Conservation (phyloP, 2,113 vertebrate genomes). For the Oenanthe melanoleuca region DNA sequence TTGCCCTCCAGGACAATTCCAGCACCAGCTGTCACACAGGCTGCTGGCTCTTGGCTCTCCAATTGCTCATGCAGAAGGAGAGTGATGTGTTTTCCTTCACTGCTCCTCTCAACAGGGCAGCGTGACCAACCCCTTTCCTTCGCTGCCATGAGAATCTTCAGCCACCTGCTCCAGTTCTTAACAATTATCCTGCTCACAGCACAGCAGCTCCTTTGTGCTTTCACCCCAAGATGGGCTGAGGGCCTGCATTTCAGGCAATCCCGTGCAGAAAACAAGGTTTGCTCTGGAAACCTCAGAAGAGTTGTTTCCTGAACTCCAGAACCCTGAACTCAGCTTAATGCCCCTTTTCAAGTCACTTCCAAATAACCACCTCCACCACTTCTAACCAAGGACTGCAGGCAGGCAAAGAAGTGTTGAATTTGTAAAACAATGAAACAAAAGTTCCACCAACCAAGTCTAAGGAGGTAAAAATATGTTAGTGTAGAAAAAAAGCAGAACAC, state of each 20-base stretch:
- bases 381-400: not conserved
- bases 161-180: not conserved
- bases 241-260: not conserved
- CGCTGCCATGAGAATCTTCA: not conserved
- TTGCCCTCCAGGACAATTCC: conserved; percentile 36
- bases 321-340: not conserved
- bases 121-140: not conserved
- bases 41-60: conserved; percentile 40
- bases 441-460: not conserved
- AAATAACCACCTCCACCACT: not conserved
- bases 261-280: not conserved
- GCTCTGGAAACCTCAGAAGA: not conserved
- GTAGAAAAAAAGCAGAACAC: not conserved
- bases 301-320: not conserved
- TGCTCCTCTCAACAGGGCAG: not conserved
- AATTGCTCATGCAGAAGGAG: not conserved
- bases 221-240: not conserved
- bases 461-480: not conserved
- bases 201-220: not conserved
- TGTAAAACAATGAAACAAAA: not conserved
- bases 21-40: conserved; percentile 59
- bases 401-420: not conserved
- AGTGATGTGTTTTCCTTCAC: not conserved
- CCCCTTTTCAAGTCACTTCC: not conserved
- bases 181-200: not conserved